Conservation (phyloP, 2,113 vertebrate species). For the Orcinus orca region DNA sequence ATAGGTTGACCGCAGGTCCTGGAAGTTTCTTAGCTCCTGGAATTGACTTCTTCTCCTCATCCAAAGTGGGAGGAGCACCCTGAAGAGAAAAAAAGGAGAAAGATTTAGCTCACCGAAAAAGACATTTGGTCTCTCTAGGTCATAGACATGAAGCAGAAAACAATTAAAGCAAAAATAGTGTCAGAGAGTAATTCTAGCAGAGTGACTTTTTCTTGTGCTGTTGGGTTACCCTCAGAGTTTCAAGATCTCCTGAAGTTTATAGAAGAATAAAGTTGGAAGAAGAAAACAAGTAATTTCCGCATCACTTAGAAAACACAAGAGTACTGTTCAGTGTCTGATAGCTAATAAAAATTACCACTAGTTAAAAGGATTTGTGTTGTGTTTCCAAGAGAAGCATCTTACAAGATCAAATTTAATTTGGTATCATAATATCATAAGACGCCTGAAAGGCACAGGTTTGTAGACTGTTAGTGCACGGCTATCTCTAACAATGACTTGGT, state of each 20-base stretch:
- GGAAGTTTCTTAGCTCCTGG: slow-evolving; percentile 95
- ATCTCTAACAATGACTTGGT: not conserved
- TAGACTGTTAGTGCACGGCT: not conserved
- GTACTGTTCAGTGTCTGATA: not conserved
- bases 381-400: slow-evolving; percentile 27
- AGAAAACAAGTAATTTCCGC: slow-evolving; percentile 5
- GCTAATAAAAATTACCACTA: slow-evolving; percentile 16
- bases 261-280: not conserved
- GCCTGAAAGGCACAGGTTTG: not conserved
- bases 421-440: not conserved
- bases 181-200: not conserved
- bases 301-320: not conserved
- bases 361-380: not conserved
- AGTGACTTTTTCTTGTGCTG: slow-evolving; percentile 12
- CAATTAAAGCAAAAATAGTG: not conserved
- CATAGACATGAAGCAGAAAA: not conserved
- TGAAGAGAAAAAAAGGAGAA: slow-evolving; percentile 64
- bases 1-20: slow-evolving; percentile 93
- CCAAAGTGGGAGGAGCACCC: slow-evolving; percentile 71
- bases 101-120: not conserved
- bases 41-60: slow-evolving; percentile 89
- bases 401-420: not conserved
- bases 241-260: not conserved
- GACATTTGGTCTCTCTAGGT: slow-evolving; percentile 24
- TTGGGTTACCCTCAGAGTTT: not conserved